A percentile compares a stretch with the other conserved stretches of the same genome.
Conservation (phyloP, 1,140 invertebrate genomes). For the Trichogramma pretiosum region DNA sequence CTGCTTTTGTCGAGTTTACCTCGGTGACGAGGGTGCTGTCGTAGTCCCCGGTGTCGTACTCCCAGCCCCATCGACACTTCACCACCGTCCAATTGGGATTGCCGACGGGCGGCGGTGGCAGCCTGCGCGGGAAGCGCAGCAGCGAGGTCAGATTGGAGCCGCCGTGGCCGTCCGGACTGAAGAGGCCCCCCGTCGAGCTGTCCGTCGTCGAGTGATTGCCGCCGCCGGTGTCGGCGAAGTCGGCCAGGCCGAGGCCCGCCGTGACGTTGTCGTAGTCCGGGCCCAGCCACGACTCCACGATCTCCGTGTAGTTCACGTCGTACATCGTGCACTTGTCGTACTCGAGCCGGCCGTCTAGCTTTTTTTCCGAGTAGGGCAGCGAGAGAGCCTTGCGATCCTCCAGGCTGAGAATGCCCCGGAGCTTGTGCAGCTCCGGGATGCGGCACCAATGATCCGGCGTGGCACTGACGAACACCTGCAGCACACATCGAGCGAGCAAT, state of each 20-base stretch:
- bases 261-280: constrained; percentile 10
- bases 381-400: constrained; percentile 48
- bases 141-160: constrained; percentile 19
- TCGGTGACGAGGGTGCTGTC: constrained; percentile 51
- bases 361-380: constrained; percentile 42
- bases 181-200: not conserved
- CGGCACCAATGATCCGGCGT: constrained; percentile 62
- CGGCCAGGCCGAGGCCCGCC: not conserved
- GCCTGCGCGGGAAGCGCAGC: constrained; percentile 19
- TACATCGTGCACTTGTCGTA: constrained; percentile 46
- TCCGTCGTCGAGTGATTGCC: not conserved
- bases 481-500: too few species aligned
- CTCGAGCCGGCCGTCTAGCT: constrained; percentile 37
- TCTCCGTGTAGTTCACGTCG: constrained; percentile 44
- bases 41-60: constrained; percentile 46
- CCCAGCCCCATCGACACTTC: constrained; percentile 47
- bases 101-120: constrained; percentile 33
- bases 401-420: constrained; percentile 44
- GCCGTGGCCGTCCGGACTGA: constrained; percentile 4
- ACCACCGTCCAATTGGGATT: constrained; percentile 33
- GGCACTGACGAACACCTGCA: constrained; percentile 60
- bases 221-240: not conserved
- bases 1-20: constrained; percentile 37
- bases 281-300: constrained; percentile 34
- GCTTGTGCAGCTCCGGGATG: constrained; percentile 48